A percentile compares a stretch with the other conserved stretches of the same genome.
These are phyloP conservation scores for Parazoanthus darwini DNA, from an alignment of 92 coral and sea anemone species.

Conservation along the genomic window DNA sequence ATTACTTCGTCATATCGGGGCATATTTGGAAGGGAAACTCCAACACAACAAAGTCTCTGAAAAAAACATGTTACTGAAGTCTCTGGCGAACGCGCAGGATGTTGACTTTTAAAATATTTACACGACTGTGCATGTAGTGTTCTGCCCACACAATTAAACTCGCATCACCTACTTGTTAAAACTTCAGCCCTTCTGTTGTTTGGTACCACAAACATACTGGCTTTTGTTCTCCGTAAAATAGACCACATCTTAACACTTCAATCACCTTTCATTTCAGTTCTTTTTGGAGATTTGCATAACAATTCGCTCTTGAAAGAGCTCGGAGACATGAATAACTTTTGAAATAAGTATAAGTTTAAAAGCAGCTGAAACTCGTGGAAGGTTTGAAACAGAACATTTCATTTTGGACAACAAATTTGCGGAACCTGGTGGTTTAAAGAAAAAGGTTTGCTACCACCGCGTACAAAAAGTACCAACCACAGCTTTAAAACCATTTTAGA, in stretches of 20 bases:
- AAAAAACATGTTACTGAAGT: too few species aligned
- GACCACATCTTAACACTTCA: not conserved
- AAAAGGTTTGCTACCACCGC: not conserved
- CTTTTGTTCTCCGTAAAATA: slow-evolving; percentile 11
- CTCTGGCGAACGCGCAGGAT: too few species aligned
- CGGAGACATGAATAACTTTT: not conserved
- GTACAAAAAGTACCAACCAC: not conserved
- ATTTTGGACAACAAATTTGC: not conserved
- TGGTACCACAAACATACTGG: not conserved
- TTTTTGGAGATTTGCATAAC: not conserved
- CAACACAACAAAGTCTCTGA: too few species aligned
- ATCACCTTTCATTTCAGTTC: not conserved
- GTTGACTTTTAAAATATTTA: too few species aligned
- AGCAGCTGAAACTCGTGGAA: not conserved
- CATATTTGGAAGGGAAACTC: too few species aligned
- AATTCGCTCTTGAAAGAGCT: not conserved
- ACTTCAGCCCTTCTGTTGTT: not conserved
- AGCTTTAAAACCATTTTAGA: not conserved
- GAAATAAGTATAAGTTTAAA: not conserved
- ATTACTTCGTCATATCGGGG: too few species aligned
- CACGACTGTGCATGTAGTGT: too few species aligned
- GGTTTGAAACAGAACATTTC: not conserved
- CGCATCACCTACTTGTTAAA: not conserved
- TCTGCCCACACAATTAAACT: too few species aligned
- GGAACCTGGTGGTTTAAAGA: not conserved